Evolutionary conservation across 1,140 invertebrate species (phyloP).

Genomic region (Papilio polytes): DNA sequence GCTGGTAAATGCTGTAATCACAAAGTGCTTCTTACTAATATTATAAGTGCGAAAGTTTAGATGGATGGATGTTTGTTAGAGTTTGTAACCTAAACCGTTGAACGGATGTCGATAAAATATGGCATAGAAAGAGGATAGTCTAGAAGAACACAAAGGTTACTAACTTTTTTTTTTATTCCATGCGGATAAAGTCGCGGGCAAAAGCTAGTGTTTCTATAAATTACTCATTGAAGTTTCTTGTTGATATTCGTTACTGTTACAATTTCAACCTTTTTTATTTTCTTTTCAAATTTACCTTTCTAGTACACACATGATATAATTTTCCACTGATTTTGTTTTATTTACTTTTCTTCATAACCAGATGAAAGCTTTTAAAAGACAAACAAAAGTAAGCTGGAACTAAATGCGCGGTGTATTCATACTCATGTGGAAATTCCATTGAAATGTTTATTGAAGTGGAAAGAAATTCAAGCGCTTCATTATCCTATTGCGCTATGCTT

Average conservation of each 20-base stretch:
- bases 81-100: too few species aligned
- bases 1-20: too few species aligned
- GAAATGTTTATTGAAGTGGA: slow-evolving; percentile 12
- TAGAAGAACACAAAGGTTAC: too few species aligned
- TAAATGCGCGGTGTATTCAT: slow-evolving; percentile 16
- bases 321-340: background rate
- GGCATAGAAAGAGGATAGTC: too few species aligned
- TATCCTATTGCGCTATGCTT: background rate
- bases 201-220: too few species aligned
- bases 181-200: too few species aligned
- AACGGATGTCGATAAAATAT: too few species aligned
- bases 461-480: background rate
- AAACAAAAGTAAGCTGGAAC: background rate
- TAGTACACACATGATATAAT: background rate
- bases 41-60: too few species aligned
- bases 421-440: slow-evolving; percentile 15
- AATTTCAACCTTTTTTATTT: background rate
- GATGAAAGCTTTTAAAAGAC: slow-evolving; percentile 2
- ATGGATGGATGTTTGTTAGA: too few species aligned
- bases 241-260: background rate
- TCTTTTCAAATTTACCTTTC: background rate
- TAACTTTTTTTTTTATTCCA: too few species aligned
- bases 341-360: background rate
- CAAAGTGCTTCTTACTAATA: too few species aligned
- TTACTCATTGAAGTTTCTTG: too few species aligned